Evolutionary conservation across 2,797 vertebrate genomes (phyloP).

Genomic region (Pseudotriccus pelzelni): DNA sequence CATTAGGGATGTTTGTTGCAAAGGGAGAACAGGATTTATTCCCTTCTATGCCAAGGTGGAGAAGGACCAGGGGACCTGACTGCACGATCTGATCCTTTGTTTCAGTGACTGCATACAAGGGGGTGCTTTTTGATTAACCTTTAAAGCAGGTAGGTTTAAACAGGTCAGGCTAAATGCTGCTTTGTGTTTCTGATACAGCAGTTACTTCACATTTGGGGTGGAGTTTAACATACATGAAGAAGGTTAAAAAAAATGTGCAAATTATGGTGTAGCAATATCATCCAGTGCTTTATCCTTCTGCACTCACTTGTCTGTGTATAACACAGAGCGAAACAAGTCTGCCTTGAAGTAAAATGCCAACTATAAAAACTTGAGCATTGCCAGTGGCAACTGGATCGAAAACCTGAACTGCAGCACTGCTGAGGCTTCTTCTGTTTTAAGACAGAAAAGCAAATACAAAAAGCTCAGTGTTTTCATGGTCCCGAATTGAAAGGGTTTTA

Average conservation of each 20-base stretch:
- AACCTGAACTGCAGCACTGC: neutral
- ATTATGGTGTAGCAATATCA: neutral
- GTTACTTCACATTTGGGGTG: neutral
- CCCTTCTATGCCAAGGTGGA: neutral
- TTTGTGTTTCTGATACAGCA: neutral
- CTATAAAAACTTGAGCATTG: neutral
- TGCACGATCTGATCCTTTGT: neutral
- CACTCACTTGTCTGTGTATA: neutral
- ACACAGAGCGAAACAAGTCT: neutral
- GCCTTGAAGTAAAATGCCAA: neutral
- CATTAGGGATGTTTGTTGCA: rapidly evolving
- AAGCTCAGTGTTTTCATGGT: neutral
- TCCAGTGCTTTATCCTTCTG: neutral
- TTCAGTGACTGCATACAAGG: neutral
- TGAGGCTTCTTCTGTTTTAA: neutral
- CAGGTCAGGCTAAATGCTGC: neutral
- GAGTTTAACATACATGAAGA: neutral
- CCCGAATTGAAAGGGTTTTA: neutral
- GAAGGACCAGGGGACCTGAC: neutral
- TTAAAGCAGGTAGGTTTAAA: neutral
- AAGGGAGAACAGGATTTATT: neutral
- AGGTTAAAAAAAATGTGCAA: neutral
- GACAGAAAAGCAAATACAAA: neutral
- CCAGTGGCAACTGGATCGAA: neutral
- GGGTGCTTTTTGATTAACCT: neutral